Evolutionary conservation across 2,113 vertebrate genomes (phyloP).

Genomic region (Colossoma macropomum): DNA sequence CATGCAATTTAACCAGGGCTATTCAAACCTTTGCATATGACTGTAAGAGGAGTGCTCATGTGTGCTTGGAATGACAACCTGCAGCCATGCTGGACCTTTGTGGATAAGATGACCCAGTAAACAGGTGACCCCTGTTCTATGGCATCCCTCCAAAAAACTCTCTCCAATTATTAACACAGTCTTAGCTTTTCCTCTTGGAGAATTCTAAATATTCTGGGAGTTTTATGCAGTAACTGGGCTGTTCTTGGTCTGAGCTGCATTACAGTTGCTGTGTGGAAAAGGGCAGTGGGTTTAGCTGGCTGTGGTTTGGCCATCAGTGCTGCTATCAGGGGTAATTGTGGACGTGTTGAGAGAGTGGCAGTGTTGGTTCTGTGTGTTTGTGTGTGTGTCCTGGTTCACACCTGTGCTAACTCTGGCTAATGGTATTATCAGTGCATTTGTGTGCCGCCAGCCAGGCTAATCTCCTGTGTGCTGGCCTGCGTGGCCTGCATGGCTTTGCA

Average conservation of each 20-base stretch:
- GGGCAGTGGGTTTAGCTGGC: too few relatives aligned
- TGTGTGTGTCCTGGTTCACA: conserved; percentile 17
- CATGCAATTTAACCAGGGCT: too few relatives aligned
- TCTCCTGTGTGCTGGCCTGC: conserved; percentile 14
- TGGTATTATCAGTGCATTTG: conserved; percentile 23
- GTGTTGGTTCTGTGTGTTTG: background rate
- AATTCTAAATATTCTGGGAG: conserved; percentile 1
- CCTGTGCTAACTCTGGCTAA: conserved; percentile 21
- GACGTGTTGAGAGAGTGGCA: background rate
- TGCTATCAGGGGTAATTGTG: conserved; percentile 1
- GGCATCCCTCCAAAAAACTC: too few relatives aligned
- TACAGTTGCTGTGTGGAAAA: too few relatives aligned
- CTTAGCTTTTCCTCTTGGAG: background rate
- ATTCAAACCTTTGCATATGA: too few relatives aligned
- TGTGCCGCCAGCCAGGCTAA: conserved; percentile 35
- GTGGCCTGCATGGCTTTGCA: background rate
- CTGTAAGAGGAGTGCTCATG: too few relatives aligned
- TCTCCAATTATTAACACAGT: too few relatives aligned
- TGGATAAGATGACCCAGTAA: too few relatives aligned
- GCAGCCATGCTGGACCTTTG: too few relatives aligned
- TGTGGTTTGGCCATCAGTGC: too few relatives aligned
- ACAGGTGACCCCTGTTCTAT: too few relatives aligned
- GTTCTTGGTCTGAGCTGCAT: background rate
- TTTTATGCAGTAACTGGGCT: background rate
- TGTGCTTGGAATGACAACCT: too few relatives aligned